Percentiles rank a stretch among this genome's conserved stretches.
Evolutionary conservation across 1,140 invertebrate genomes (phyloP).

Genomic region (Panulirus ornatus): DNA sequence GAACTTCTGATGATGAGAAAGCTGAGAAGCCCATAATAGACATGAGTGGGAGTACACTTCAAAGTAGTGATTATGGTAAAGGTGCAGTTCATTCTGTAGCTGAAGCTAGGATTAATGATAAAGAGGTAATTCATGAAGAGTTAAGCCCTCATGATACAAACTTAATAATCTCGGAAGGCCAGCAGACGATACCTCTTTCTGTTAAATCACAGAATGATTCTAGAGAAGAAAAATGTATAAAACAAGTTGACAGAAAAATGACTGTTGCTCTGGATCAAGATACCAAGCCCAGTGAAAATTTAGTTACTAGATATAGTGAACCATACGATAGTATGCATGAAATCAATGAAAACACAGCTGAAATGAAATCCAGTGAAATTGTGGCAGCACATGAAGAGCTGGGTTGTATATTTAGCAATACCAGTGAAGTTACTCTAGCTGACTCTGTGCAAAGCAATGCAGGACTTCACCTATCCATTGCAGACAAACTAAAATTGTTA

Average conservation of each 20-base stretch:
- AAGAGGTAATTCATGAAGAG: background rate
- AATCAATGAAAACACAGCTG: background rate
- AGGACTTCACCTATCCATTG: constrained; percentile 47
- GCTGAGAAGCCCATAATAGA: background rate
- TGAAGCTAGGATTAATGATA: background rate
- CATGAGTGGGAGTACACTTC: background rate
- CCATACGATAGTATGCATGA: background rate
- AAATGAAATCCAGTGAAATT: background rate
- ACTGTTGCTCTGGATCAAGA: background rate
- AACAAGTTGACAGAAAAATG: background rate
- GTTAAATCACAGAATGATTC: background rate
- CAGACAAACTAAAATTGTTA: constrained; percentile 56
- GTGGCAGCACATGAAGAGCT: background rate
- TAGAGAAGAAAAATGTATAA: background rate
- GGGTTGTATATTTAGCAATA: background rate
- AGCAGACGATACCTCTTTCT: background rate
- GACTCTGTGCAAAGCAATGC: background rate
- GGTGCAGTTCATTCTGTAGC: background rate
- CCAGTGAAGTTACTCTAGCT: background rate
- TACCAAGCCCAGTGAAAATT: background rate
- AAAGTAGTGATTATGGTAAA: background rate
- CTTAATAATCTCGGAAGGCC: background rate
- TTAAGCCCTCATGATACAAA: background rate
- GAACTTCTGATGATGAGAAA: background rate
- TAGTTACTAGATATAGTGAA: background rate